Base-by-base conservation (phyloP, 2,888 invertebrate species). In the Hirtodrosophila cameraria region DNA sequence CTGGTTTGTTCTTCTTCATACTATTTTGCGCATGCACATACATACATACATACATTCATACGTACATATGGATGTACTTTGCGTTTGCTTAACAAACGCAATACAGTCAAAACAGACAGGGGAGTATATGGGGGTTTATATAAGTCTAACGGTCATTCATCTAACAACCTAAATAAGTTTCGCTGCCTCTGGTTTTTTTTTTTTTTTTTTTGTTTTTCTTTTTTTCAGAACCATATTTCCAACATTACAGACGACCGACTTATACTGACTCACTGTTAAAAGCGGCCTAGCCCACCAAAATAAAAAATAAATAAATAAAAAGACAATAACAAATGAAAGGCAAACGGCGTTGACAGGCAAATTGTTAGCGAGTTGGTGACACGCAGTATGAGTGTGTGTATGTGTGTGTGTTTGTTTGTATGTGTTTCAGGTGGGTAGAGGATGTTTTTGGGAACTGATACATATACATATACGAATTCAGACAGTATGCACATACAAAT, bases 81-180 rank as follows among this genome's bases (percentile, higher is more conserved):
- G 23, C 23, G 6, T 23, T 2, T 23, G 23, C 23, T 6, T 4
- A 23, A 23, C 23, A 23, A 8, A 23, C 23, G 3, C 3, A 6
- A 3, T 23, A n/a, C n/a, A 23, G 23, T 20, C 18, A 20, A 20
- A 20, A 20, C 18, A 2, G 5, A 20, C 18, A 20, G 18, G 18
- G 18, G 5, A 1, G 23, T 23, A 8, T 23, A 8, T 3, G 3
- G 23, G 7, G 23, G 23, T 2, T 3, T 3, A 2, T 6, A 23
- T 43, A 33, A 58, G 61, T 60, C 62, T 80, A 55, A 74, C 75
- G 76, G 76, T 77, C 76, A 78, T 77, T 77, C 81, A 77, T 77
- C 76, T 67, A 77, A 77, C 77, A 77, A 77, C 76, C 76, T 80
- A 77, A 77, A 77, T 77, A 77, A 55, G 60, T 74, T 70, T 77